These are phyloP conservation scores for Epinephelus moara DNA, from an alignment of 2,113 vertebrate species.

Conservation along the genomic window DNA sequence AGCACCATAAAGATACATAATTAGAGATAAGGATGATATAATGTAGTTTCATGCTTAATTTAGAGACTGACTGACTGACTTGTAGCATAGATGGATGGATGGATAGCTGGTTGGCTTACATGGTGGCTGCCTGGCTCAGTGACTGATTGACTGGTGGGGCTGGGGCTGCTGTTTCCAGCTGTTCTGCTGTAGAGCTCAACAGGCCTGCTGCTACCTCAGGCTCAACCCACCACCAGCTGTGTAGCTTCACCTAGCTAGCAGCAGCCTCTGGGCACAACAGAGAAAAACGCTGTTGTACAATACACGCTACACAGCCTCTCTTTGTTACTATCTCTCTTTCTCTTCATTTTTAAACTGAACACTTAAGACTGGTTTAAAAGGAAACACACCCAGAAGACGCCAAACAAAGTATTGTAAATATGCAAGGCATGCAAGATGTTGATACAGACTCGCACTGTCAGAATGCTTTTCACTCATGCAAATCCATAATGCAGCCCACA, in stretches of 20 bases:
- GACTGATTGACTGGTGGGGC: constrained; percentile 60
- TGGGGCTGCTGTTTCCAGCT: constrained; percentile 59
- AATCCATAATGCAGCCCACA: constrained; percentile 20
- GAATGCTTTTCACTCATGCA: constrained; percentile 1
- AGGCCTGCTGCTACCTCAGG: constrained; percentile 53
- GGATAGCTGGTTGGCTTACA: constrained; percentile 8
- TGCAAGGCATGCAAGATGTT: not conserved
- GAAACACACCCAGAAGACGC: constrained; percentile 8
- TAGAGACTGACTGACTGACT: constrained; percentile 29
- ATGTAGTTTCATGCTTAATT: constrained; percentile 50
- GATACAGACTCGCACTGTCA: not conserved
- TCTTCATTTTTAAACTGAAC: constrained; percentile 12
- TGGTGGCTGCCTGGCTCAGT: constrained; percentile 31
- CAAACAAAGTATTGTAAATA: constrained; percentile 10
- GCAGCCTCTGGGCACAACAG: constrained; percentile 58
- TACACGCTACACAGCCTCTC: constrained; percentile 9
- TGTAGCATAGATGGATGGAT: constrained; percentile 21
- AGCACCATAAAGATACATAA: constrained; percentile 38
- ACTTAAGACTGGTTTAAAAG: not conserved
- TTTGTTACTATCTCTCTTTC: not conserved
- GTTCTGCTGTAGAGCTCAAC: constrained; percentile 50
- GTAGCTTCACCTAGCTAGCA: constrained; percentile 50
- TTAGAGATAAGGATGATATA: constrained; percentile 43
- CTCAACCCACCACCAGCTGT: constrained; percentile 66
- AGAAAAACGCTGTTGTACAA: constrained; percentile 36